Percentiles rank a stretch among this genome's conserved stretches.
These are phyloP conservation scores for Drosophila affinis DNA, from an alignment of 2,888 invertebrate genomes.

Conservation along the genomic window DNA sequence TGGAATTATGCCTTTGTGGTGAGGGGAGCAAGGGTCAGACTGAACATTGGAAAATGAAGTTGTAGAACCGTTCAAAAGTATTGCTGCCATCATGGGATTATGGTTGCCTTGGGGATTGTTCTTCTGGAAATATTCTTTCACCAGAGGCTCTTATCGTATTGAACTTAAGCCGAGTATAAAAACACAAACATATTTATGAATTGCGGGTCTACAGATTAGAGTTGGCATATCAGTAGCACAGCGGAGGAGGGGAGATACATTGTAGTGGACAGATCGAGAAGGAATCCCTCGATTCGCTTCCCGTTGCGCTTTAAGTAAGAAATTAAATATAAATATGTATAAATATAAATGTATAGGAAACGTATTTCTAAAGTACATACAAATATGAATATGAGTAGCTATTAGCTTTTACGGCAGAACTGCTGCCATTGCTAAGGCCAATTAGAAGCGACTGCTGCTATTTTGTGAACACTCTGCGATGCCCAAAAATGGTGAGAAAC, in stretches of 20 bases:
- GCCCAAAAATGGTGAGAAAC: neutral
- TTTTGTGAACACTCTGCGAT: neutral
- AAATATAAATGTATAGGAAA: neutral
- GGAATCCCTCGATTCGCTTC: neutral
- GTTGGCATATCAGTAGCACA: conserved; percentile 26
- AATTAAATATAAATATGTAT: neutral
- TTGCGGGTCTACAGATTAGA: conserved; percentile 31
- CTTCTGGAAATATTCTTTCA: conserved; percentile 10
- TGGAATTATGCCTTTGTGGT: neutral
- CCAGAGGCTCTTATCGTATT: conserved; percentile 27
- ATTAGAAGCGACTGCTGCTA: neutral
- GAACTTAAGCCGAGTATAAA: conserved; percentile 28
- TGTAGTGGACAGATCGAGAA: neutral
- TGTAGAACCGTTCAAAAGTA: neutral
- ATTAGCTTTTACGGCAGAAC: neutral
- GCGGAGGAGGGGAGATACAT: neutral
- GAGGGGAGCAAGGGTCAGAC: conserved; percentile 15
- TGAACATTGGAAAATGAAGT: neutral
- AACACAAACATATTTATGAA: conserved; percentile 49
- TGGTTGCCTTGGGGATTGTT: conserved; percentile 11
- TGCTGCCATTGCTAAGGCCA: neutral
- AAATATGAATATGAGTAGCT: neutral
- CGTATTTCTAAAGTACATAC: neutral
- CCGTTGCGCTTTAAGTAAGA: neutral
- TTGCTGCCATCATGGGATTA: neutral